A percentile compares a stretch with the other conserved stretches of the same genome.
Conservation (phyloP, 1,140 invertebrate species). For the Scaptomyza hsui region DNA sequence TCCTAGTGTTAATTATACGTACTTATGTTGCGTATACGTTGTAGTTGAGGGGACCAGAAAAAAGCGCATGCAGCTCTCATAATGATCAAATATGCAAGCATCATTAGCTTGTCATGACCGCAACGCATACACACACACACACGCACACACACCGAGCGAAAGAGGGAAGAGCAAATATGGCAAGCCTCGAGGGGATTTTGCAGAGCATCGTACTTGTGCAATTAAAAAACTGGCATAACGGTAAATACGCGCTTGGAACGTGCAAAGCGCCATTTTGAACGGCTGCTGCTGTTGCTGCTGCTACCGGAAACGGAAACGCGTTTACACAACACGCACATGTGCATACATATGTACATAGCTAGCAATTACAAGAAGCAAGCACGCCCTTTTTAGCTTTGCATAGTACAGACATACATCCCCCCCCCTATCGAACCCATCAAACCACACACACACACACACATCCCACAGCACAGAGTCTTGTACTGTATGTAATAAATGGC, state of each 20-base stretch:
- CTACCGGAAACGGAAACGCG: conserved; percentile 54
- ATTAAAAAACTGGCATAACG: conserved; percentile 43
- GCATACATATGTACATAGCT: conserved; percentile 20
- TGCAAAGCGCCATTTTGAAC: conserved; percentile 31
- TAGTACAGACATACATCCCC: conserved; percentile 4
- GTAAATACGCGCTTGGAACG: conserved; percentile 8
- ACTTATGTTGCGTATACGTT: neutral
- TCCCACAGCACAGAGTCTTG: conserved; percentile 5
- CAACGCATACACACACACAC: neutral
- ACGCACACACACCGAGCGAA: neutral
- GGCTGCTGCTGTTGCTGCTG: too few relatives aligned
- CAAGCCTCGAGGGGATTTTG: neutral
- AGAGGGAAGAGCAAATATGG: conserved; percentile 7
- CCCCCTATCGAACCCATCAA: too few relatives aligned
- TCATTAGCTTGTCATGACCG: conserved; percentile 35
- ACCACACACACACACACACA: neutral
- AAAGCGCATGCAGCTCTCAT: conserved; percentile 10
- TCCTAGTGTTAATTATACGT: too few relatives aligned
- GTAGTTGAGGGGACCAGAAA: neutral
- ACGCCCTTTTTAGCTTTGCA: conserved; percentile 34
- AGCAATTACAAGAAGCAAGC: conserved; percentile 46
- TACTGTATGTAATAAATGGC: conserved; percentile 39
- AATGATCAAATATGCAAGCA: conserved; percentile 41
- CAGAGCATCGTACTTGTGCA: conserved; percentile 24
- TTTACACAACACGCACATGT: conserved; percentile 43